Evolutionary conservation across 2,888 invertebrate species (phyloP), one percentile per base, ranked within the genome.

Genomic region (Heliconius ethilla): DNA sequence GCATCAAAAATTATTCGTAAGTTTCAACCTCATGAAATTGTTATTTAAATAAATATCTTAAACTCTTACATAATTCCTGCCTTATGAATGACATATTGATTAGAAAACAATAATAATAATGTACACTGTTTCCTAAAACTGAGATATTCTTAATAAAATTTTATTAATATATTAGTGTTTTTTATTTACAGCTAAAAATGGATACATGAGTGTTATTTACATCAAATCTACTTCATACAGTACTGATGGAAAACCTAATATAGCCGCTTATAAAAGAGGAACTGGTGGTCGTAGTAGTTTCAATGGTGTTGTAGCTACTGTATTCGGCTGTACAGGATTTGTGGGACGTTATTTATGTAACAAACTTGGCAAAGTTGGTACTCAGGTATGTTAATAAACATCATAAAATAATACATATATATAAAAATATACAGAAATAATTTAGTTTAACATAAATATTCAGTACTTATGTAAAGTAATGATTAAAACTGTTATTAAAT

Each of bases 241-340:
- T 84, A 92, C 95, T 1, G 95, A 96, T 80, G 86, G 87, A 3
- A 94, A 89, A 75, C 95, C 95, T 81, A 96, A 96, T 90, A 87
- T 96, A 76, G 95, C 97, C 13, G 92, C 96, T 0, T 95, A 97
- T 87, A 97, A 97, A 89, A 95, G 97, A 82, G 98, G 98, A 45
- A 97, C 98, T 29, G 98, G 98, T 22, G 99, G 99, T 27, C 96
- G 99, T 59, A 97, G 97, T 83, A 99, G 99, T 87, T 99, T 99
- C 90, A 99, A 97, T 92, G 99, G 99, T 0, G 95, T 98, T 77
- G 98, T 99, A 3, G 98, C 98, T n/a, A 99, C 99, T n/a, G 97
- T 99, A 1, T 99, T 99, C 90, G 99, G 99, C 75, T 96, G 96
- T 77, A 96, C 97, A 59, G 99, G 99, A 3, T 98, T 98, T 87